Percentiles rank a stretch among this genome's conserved stretches.
Conservation (phyloP, 2,113 vertebrate genomes). For the Bambusicola thoracicus region DNA sequence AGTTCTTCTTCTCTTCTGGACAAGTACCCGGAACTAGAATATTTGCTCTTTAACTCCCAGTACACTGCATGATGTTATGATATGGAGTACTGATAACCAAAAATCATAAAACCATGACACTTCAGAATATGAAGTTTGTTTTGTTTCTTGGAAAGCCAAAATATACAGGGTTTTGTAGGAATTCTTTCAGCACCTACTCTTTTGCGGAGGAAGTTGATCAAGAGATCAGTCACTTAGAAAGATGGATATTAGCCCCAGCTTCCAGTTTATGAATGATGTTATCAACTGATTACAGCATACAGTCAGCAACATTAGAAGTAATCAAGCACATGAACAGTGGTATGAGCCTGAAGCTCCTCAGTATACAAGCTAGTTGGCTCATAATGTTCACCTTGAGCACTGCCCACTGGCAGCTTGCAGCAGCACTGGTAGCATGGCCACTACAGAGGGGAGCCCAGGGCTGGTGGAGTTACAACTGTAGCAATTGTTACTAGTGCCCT, state of each 20-base stretch:
- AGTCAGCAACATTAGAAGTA: background rate
- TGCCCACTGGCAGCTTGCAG: background rate
- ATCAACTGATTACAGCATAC: background rate
- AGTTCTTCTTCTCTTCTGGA: no score
- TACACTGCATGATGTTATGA: no score
- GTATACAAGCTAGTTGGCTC: background rate
- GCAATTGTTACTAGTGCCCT: rapidly evolving
- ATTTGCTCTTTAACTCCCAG: no score
- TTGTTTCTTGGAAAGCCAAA: background rate
- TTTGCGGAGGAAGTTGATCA: background rate
- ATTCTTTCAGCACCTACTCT: background rate
- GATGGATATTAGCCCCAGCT: background rate
- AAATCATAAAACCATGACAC: no score
- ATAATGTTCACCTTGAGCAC: background rate
- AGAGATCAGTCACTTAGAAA: background rate
- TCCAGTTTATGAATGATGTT: background rate
- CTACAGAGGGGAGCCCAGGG: background rate
- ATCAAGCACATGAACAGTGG: background rate
- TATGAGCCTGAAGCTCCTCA: background rate
- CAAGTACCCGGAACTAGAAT: no score
- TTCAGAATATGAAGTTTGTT: background rate
- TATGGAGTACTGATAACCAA: no score
- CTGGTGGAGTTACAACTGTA: rapidly evolving
- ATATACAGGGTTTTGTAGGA: background rate
- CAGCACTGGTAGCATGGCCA: background rate